These are phyloP conservation scores for Cepaea hortensis DNA, from an alignment of 2,888 invertebrate species.

Conservation along the genomic window DNA sequence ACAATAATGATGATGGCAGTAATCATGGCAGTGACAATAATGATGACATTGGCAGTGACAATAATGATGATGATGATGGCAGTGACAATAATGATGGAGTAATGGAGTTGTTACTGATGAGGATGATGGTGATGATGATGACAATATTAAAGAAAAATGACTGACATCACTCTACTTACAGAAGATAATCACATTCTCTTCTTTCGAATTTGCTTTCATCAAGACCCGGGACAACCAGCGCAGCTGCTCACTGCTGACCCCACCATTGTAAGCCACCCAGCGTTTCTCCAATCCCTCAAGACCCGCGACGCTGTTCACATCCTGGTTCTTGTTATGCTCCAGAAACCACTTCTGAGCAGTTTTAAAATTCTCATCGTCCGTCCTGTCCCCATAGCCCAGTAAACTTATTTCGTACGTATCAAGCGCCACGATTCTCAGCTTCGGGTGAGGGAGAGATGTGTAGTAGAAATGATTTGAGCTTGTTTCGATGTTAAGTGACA, in stretches of 20 bases:
- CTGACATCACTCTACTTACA: constrained; percentile 60
- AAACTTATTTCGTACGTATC: constrained; percentile 75
- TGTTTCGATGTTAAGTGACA: constrained; percentile 43
- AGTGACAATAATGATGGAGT: too few species aligned
- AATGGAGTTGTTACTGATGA: too few species aligned
- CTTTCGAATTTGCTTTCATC: constrained; percentile 59
- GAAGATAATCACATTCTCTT: constrained; percentile 73
- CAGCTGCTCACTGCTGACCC: constrained; percentile 69
- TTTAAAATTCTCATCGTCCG: constrained; percentile 57
- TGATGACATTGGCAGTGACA: too few species aligned
- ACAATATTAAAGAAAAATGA: too few species aligned
- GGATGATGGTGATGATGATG: too few species aligned
- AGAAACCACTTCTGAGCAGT: constrained; percentile 61
- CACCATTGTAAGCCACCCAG: constrained; percentile 75
- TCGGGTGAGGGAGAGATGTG: constrained; percentile 62
- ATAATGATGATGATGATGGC: too few species aligned
- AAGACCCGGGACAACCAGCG: constrained; percentile 72
- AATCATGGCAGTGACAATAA: too few species aligned
- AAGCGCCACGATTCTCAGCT: constrained; percentile 70
- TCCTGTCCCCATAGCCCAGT: constrained; percentile 63
- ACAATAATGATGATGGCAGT: too few species aligned
- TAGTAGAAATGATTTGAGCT: constrained; percentile 65
- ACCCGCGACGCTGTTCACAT: constrained; percentile 66
- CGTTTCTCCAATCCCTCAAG: constrained; percentile 63
- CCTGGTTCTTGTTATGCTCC: constrained; percentile 68